phyloP scores from a whole-genome alignment of 2,113 vertebrate species.

The Planiliza haematocheilus region DNA sequence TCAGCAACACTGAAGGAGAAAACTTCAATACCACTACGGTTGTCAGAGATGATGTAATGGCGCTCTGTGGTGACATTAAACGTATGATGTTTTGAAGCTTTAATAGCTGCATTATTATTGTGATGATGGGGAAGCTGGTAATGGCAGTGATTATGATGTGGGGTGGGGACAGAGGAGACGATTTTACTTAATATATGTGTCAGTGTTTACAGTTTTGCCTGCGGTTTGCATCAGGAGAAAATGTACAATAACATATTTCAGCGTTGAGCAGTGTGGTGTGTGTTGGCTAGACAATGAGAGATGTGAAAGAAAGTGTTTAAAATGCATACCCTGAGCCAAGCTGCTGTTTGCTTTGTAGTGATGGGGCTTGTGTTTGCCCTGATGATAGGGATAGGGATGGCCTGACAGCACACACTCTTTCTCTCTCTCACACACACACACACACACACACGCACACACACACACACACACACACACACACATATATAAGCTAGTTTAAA shows the following conservation, averaged over 20 bases:
- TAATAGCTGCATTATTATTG: conserved; percentile 47
- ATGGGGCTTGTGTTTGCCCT: conserved; percentile 73
- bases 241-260: conserved; percentile 65
- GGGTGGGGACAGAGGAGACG: conserved; percentile 6
- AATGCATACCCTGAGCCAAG: conserved; percentile 68
- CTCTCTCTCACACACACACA: conserved; percentile 16
- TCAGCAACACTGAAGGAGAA: conserved; percentile 52
- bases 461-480: conserved; percentile 14
- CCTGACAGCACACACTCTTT: conserved; percentile 27
- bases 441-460: conserved; percentile 11
- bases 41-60: conserved; percentile 42
- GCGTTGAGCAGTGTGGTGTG: conserved; percentile 16
- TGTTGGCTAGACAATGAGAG: conserved; percentile 55
- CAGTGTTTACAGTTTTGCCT: conserved; percentile 40
- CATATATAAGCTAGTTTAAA: conserved; percentile 21
- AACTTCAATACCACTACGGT: conserved; percentile 42
- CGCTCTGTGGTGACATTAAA: conserved; percentile 35
- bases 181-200: conserved; percentile 39
- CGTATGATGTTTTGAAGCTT: conserved; percentile 35
- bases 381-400: conserved; percentile 62
- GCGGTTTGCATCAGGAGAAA: conserved; percentile 34
- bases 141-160: conserved; percentile 33
- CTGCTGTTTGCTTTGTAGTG: conserved; percentile 71
- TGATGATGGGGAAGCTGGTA: conserved; percentile 21
- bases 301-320: conserved; percentile 56